A percentile compares a stretch with the other conserved stretches of the same genome.
These are phyloP conservation scores for Penelope pileata DNA, from an alignment of 2,113 vertebrate genomes.

Conservation along the genomic window DNA sequence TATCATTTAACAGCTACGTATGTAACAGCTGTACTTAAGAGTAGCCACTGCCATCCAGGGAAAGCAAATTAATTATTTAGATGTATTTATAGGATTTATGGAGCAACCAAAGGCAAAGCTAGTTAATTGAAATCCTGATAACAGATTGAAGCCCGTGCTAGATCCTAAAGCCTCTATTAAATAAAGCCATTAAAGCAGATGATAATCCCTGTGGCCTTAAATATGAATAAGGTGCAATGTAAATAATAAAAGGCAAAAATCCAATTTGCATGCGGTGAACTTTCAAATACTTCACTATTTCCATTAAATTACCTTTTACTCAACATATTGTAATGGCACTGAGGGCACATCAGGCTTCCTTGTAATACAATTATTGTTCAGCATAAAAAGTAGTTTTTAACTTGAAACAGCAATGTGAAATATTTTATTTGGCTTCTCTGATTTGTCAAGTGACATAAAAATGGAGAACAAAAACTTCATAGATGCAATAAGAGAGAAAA, in stretches of 20 bases:
- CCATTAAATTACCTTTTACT: constrained; percentile 65
- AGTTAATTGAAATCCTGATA: constrained; percentile 58
- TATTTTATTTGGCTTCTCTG: constrained; percentile 44
- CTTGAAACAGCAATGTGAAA: constrained; percentile 46
- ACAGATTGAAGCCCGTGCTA: background rate
- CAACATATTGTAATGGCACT: constrained; percentile 18
- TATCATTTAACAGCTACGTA: background rate
- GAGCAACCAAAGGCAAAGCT: constrained; percentile 14
- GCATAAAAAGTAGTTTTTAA: constrained; percentile 26
- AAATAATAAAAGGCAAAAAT: constrained; percentile 75
- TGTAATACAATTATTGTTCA: constrained; percentile 48
- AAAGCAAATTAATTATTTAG: constrained; percentile 61
- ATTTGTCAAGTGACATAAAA: constrained; percentile 35
- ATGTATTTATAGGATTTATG: constrained; percentile 58
- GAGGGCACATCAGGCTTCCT: constrained; percentile 27
- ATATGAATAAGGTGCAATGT: constrained; percentile 66
- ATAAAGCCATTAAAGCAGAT: constrained; percentile 58
- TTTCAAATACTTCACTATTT: constrained; percentile 43
- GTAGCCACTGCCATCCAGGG: background rate
- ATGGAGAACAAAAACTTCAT: background rate
- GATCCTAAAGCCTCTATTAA: constrained; percentile 63
- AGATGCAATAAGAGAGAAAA: constrained; percentile 14
- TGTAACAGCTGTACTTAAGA: background rate
- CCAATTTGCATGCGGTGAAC: constrained; percentile 68
- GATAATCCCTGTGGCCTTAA: constrained; percentile 64